Conservation (phyloP, 2,113 vertebrate genomes). For the Platysternon megacephalum region DNA sequence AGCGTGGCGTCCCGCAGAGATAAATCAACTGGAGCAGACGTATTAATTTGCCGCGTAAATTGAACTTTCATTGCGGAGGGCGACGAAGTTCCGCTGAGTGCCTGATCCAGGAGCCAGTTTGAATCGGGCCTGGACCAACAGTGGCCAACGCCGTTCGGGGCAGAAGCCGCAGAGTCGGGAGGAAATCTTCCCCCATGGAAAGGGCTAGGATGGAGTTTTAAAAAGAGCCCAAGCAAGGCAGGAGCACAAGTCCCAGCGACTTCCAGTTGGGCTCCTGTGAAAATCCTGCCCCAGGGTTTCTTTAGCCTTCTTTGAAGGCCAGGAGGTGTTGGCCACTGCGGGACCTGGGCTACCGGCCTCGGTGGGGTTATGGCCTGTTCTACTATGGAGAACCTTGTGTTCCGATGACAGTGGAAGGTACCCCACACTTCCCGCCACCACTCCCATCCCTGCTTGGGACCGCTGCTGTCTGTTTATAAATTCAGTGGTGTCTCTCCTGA, state of each 20-base stretch:
- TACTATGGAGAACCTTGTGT: not conserved
- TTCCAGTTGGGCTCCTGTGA: not conserved
- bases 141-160: not conserved
- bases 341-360: not conserved
- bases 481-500: not conserved
- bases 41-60: not conserved
- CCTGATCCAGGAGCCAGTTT: not conserved
- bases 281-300: not conserved
- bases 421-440: not conserved
- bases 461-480: not conserved
- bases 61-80: not conserved
- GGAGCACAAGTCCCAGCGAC: too few relatives aligned
- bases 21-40: not conserved
- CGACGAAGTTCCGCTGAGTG: not conserved
- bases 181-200: not conserved
- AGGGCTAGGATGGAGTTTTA: not conserved
- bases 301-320: not conserved
- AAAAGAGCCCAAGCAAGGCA: not conserved
- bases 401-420: not conserved
- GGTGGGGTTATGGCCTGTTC: too few relatives aligned
- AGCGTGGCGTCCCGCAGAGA: not conserved
- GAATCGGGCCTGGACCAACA: not conserved
- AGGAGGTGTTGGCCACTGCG: not conserved
- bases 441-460: too few relatives aligned
- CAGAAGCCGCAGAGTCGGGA: not conserved